phyloP scores from a whole-genome alignment of 2,888 invertebrate species.

The Prosapia bicincta region DNA sequence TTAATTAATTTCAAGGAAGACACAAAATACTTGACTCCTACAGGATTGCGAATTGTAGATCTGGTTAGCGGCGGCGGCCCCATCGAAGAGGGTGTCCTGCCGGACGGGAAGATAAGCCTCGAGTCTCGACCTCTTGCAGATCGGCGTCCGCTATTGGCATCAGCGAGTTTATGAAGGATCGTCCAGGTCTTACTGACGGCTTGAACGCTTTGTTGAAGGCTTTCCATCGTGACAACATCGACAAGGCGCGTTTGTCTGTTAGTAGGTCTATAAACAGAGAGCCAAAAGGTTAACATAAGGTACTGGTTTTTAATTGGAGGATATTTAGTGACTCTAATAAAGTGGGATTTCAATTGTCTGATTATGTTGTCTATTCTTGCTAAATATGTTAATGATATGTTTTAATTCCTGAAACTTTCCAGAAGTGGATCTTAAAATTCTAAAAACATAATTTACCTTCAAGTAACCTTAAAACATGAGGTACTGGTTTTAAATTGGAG shows the following conservation, averaged over 20 bases:
- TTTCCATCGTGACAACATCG: slow-evolving; percentile 49
- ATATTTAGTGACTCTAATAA: no score
- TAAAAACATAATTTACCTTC: no score
- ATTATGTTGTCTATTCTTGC: no score
- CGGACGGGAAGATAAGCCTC: background rate
- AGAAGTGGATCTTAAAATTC: no score
- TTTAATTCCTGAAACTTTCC: no score
- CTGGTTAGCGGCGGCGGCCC: background rate
- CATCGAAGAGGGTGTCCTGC: background rate
- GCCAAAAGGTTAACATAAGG: no score
- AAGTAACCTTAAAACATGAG: no score
- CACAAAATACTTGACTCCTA: background rate
- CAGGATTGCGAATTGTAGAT: background rate
- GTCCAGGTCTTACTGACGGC: background rate
- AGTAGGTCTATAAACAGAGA: background rate
- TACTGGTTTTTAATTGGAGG: no score
- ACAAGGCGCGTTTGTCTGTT: slow-evolving; percentile 46
- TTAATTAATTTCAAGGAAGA: background rate
- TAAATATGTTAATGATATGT: no score
- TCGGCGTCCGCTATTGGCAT: background rate
- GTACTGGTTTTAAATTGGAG: no score
- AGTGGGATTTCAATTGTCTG: no score
- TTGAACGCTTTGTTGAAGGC: slow-evolving; percentile 42
- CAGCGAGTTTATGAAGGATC: background rate
- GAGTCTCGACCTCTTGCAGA: background rate